These are phyloP conservation scores for Pipistrellus pipistrellus DNA, from an alignment of 2,797 vertebrate genomes.

Conservation along the genomic window DNA sequence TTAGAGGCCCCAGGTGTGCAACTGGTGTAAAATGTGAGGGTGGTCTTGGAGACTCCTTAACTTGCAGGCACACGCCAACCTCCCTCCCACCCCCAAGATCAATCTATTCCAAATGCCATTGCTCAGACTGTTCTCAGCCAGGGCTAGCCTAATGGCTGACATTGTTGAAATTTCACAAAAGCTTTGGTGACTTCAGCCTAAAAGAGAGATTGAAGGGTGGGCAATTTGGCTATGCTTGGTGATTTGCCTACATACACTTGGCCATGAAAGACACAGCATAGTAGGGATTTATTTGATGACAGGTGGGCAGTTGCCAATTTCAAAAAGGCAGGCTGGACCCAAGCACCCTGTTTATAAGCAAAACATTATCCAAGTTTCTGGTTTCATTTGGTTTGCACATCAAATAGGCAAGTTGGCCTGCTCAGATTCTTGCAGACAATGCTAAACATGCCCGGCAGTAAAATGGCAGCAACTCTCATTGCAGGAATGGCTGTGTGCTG, in stretches of 20 bases:
- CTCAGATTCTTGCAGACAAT: background rate
- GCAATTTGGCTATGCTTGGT: background rate
- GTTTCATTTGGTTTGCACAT: background rate
- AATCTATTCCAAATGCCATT: background rate
- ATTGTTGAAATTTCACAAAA: background rate
- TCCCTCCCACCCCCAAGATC: background rate
- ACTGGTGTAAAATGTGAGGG: background rate
- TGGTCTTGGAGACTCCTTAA: background rate
- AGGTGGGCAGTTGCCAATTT: background rate
- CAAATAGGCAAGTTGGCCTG: background rate
- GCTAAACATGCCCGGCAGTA: background rate
- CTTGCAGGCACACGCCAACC: background rate
- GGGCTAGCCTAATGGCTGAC: background rate
- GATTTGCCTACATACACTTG: background rate
- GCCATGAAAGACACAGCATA: background rate
- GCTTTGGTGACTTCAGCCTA: background rate
- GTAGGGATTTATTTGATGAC: background rate
- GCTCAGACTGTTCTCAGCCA: background rate
- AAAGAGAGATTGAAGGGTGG: background rate
- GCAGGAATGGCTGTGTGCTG: background rate
- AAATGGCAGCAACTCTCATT: background rate
- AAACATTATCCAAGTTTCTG: background rate
- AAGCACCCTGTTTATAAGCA: background rate
- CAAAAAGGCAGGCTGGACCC: background rate
- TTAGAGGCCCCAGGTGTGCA: background rate